phyloP scores from a whole-genome alignment of 2,888 invertebrate species.

The Apamea crenata region DNA sequence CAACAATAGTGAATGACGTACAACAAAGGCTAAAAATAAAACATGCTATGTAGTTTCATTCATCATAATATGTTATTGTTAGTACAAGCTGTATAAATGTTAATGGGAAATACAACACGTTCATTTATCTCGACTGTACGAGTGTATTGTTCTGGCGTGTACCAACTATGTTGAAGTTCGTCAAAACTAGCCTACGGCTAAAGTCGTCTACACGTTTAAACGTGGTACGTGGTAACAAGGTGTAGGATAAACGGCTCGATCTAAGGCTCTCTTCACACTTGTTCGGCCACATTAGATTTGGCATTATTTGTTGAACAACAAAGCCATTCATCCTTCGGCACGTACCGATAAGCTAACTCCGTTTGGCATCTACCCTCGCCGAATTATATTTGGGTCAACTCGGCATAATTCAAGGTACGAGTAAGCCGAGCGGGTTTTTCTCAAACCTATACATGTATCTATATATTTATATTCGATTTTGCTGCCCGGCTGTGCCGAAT shows the following conservation, averaged over 20 bases:
- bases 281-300: neutral
- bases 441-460: too few relatives aligned
- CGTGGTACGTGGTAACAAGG: neutral
- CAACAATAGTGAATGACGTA: conserved; percentile 3
- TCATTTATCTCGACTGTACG: neutral
- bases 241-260: neutral
- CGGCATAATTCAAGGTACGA: neutral
- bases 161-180: neutral
- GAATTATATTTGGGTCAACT: neutral
- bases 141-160: neutral
- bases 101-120: neutral
- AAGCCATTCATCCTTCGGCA: neutral
- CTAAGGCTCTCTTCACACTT: neutral
- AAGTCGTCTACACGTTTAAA: neutral
- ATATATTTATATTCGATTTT: too few relatives aligned
- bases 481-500: too few relatives aligned
- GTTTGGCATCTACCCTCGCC: neutral
- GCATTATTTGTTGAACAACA: neutral
- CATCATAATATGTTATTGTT: conserved; percentile 2
- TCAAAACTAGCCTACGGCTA: neutral
- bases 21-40: conserved; percentile 3
- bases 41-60: neutral
- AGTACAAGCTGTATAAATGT: neutral
- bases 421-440: neutral
- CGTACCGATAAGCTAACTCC: neutral